A percentile compares a stretch with the other conserved stretches of the same genome.
Conservation (phyloP, 2,888 invertebrate species). For the Rhagium mordax region DNA sequence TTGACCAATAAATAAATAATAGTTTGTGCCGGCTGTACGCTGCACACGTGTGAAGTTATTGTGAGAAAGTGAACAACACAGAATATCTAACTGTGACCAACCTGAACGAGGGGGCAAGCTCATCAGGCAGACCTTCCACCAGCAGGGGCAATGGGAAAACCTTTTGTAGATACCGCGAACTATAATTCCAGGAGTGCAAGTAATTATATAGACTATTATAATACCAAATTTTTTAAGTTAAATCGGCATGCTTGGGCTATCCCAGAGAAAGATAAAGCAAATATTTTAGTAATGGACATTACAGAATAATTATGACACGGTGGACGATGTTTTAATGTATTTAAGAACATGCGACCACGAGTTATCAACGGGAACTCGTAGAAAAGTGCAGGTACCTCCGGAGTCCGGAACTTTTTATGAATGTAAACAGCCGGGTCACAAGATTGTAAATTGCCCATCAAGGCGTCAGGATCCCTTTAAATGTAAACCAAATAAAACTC, state of each 20-base stretch:
- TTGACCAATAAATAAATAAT: no score
- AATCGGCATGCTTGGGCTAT: not conserved
- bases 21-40: no score
- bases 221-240: not conserved
- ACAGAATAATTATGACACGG: not conserved
- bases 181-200: not conserved
- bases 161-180: not conserved
- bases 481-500: not conserved
- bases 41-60: no score
- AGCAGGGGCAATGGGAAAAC: not conserved
- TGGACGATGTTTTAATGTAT: not conserved
- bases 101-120: no score
- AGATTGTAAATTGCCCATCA: not conserved
- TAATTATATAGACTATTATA: not conserved
- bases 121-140: no score
- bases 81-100: no score
- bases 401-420: not conserved
- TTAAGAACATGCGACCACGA: not conserved
- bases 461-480: not conserved
- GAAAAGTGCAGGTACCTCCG: not conserved
- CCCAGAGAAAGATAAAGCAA: not conserved
- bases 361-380: not conserved
- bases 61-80: no score
- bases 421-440: not conserved
- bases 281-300: not conserved